Evolutionary conservation across 2,888 invertebrate genomes (phyloP), one percentile per base, ranked within the genome.

Genomic region (Synanthedon vespiformis): DNA sequence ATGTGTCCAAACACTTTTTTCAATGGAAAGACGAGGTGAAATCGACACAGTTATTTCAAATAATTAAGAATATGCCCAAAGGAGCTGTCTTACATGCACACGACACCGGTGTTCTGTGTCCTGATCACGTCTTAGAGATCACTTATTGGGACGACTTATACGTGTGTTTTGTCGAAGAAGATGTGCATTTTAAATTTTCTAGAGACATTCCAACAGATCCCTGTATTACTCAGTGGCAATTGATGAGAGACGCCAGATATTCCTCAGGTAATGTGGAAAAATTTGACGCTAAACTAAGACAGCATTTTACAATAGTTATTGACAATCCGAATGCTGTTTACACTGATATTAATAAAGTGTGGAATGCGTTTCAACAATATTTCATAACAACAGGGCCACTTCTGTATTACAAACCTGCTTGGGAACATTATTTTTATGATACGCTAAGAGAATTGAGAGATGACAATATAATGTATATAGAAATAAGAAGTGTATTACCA

Each of bases 1-100:
- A 90, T 50, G 89, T 92, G 0, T 87, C 92, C 0, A 86, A 88
- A 55, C 93, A 93, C 71, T 92, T 94, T 61, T 90, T 94, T 59
- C 78, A 88, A 8, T 90, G 90, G 0, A 89, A 90, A 58, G 73
- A 88, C 1, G 71, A 79, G 16, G 89, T 94, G 2, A 89, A 90
- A 13, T 64, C 80, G 0, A 92, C 92, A 0, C 72, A 88, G 16
- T 84, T 95, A 0, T 94, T 90, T 65, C 74, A 90, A 58, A 68
- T 93, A 1, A 89, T 95, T 2, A 78, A 89, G 54, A 70, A 70
- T 41, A 90, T 95, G 89, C 95, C 95, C 0, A 95, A 95, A 77
- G 95, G 94, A 0, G 92, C 89, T 0, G 86, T 91, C 0, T 75
- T 94, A 1, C 94, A 94, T 63, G 89, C 89, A 0, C 94, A 94